Base-by-base conservation (phyloP, 2,797 vertebrate genomes). In the Parauchenoglanis ngamensis region DNA sequence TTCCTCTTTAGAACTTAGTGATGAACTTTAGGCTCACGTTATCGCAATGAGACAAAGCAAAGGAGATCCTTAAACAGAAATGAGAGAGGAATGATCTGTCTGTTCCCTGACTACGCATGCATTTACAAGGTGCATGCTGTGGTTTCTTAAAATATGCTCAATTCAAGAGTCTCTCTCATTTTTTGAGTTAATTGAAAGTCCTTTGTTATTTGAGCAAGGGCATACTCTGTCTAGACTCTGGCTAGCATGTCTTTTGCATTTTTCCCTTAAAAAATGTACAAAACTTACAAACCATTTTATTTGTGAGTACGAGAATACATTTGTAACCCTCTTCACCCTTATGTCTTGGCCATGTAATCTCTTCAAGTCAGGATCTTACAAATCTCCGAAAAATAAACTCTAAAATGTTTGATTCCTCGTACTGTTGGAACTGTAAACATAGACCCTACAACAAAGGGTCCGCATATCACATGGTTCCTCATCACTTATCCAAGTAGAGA, bases 31-130 rank as follows among this genome's bases (percentile, higher is more conserved):
- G 96, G 96, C 96, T 97, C 97, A 96, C 95, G 97, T 97, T 96
- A 97, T 97, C 98, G 97, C 96, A 98, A 97, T 97, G 97, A 97
- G 95, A 98, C 96, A 97, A 97, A 97, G 96, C 96, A 97, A 97
- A 95, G 91, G 93, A 97, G 95, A 96, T 96, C 97, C 97, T 97
- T 95, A 97, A 96, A 97, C 95, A 97, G 92, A 97, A 97, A 96
- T 97, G 96, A 95, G 94, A 96, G 95, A 35, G 96, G 96, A 95
- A 94, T 93, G 93, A 94, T 94, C 96, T 95, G 92, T 87, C 94
- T 92, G 93, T 95, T 92, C 94, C 94, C 95, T 95, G 89, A 90
- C 93, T 94, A 93, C 95, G 95, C 97, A 98, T 97, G 97, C 97
- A 97, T 92, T 94, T 92, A 92, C 89, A 86, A 83, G 91, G 92